Base-by-base conservation (phyloP, 2,113 vertebrate species). In the Nesoenas mayeri region DNA sequence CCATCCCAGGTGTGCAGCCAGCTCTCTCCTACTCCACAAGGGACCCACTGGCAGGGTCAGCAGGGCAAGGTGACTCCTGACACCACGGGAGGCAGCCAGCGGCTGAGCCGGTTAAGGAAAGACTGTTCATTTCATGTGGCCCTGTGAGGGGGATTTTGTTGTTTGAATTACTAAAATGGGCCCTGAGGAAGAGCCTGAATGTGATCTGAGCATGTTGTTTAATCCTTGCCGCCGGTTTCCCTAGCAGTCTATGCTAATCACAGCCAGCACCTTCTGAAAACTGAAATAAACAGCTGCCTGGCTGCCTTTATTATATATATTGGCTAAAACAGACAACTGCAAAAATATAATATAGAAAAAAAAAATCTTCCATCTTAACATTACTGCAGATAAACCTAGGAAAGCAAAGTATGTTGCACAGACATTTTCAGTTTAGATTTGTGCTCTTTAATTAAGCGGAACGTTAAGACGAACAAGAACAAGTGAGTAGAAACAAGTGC, bases 381-480 rank as follows among this genome's bases (percentile, higher is more conserved):
- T 66, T 70, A 31, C 38, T 88, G 60, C 61, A 78, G n/a, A 42
- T 48, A 72, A 89, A 34, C 53, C 69, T 69, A 83, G 54, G 69
- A 86, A 70, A 77, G 54, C 79, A 42, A 51, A 79, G 44, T 17
- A 40, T 26, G 21, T 26, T 47, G 65, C 21, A 50, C 16, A 72
- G 78, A 44, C 6, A n/a, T 54, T 87, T 79, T 40, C 21, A 13
- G 26, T 22, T 69, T 79, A 82, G 28, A 73, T 82, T 58, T 79
- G 40, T 82, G 79, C 24, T 93, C 70, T 95, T 86, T 81, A 89
- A 90, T 91, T 92, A 78, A 86, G 57, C 31, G 80, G 91, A 90
- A 77, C 66, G 47, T 28, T 38, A 71, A 79, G 71, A 80, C 78
- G 11, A 34, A 47, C 65, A 71, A 81, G 57, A 62, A 86, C 15